These are phyloP conservation scores for Rhinatrema bivittatum DNA, from an alignment of 2,797 vertebrate species.

Conservation along the genomic window DNA sequence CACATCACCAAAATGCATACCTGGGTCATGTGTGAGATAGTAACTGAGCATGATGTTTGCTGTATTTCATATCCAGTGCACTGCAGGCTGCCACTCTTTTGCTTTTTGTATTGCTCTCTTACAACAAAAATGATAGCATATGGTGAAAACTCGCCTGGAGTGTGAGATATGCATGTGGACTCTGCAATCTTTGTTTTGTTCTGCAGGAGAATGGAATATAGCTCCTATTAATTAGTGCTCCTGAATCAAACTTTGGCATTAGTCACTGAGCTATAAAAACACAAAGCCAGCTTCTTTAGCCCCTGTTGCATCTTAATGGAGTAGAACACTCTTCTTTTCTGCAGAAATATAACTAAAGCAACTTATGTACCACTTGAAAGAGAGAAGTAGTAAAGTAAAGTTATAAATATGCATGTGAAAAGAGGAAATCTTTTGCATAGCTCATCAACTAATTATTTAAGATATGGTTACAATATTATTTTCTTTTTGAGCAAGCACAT, in stretches of 20 bases:
- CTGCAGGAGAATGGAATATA: conserved; percentile 2
- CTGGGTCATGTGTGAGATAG: background rate
- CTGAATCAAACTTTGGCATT: background rate
- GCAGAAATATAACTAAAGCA: background rate
- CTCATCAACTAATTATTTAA: background rate
- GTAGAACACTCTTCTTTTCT: background rate
- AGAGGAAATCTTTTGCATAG: background rate
- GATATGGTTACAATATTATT: background rate
- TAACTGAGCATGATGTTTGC: background rate
- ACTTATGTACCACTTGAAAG: background rate
- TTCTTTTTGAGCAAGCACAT: background rate
- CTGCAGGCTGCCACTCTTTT: conserved; percentile 1
- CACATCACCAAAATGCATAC: background rate
- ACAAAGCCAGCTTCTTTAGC: conserved; percentile 1
- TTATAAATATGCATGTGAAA: background rate
- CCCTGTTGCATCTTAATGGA: background rate
- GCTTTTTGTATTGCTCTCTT: background rate
- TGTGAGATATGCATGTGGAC: background rate
- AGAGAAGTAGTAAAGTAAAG: background rate
- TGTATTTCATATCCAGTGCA: background rate
- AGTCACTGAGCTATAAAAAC: background rate
- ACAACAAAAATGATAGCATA: too few relatives aligned
- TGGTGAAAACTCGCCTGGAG: background rate
- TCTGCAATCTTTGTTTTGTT: background rate
- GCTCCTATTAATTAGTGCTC: background rate